Conservation (phyloP, 2,797 vertebrate genomes). For the Ctenopoma kingsleyae region DNA sequence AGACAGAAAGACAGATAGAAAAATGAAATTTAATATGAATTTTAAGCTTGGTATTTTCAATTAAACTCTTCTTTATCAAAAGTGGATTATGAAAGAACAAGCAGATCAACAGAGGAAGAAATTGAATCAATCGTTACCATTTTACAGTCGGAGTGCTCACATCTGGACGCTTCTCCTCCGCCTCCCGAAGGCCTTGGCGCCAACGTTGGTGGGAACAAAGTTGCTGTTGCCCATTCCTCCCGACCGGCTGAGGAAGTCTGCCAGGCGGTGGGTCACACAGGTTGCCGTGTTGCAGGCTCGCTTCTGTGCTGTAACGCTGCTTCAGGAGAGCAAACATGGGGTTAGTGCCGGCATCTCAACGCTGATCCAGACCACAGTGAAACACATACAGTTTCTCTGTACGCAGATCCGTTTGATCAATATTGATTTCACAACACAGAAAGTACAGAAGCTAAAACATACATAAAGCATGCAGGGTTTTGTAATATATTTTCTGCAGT, state of each 20-base stretch:
- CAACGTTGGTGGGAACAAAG: conserved; percentile 94
- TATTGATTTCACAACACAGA: conserved; percentile 13
- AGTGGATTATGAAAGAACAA: too few relatives aligned
- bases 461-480: conserved; percentile 18
- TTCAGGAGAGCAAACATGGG: conserved; percentile 71
- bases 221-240: conserved; percentile 91
- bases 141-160: conserved; percentile 71
- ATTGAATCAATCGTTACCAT: conserved; percentile 70
- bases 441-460: background rate
- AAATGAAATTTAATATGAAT: background rate
- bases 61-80: too few relatives aligned
- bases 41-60: background rate
- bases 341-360: conserved; percentile 29
- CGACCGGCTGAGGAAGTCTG: conserved; percentile 93
- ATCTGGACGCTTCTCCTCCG: conserved; percentile 89
- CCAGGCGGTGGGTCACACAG: conserved; percentile 94
- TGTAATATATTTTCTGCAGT: conserved; percentile 1
- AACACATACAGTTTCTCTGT: conserved; percentile 1
- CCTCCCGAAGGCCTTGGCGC: conserved; percentile 91
- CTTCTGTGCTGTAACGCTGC: conserved; percentile 91
- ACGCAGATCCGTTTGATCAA: background rate
- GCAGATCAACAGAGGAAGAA: background rate
- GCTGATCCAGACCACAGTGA: background rate
- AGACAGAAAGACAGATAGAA: conserved; percentile 45
- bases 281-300: conserved; percentile 94